These are phyloP conservation scores for Pteropus alecto DNA, from an alignment of 2,113 vertebrate species.

Conservation along the genomic window DNA sequence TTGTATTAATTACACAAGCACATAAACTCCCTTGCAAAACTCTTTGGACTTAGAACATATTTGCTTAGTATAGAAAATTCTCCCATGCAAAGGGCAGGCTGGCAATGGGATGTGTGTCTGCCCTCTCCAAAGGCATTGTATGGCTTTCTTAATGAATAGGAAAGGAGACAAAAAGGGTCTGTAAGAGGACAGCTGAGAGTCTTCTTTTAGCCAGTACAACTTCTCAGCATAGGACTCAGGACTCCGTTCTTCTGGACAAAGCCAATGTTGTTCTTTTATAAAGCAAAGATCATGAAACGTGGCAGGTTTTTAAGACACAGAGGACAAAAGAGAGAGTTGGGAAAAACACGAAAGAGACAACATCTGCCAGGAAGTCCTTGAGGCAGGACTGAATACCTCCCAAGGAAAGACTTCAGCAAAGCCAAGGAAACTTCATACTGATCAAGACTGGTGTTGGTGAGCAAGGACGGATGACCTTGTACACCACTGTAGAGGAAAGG, in stretches of 20 bases:
- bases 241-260: slow-evolving; percentile 37
- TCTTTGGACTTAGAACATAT: slow-evolving; percentile 46
- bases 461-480: background rate
- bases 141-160: slow-evolving; percentile 29
- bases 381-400: slow-evolving; percentile 23
- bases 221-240: background rate
- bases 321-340: background rate
- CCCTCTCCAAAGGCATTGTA: background rate
- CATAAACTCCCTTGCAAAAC: background rate
- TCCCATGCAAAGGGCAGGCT: slow-evolving; percentile 7
- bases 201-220: background rate
- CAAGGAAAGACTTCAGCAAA: slow-evolving; percentile 21
- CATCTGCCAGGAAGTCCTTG: background rate
- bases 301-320: slow-evolving; percentile 30
- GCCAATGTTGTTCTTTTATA: slow-evolving; percentile 50
- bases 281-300: slow-evolving; percentile 38
- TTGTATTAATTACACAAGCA: background rate
- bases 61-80: background rate
- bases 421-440: background rate
- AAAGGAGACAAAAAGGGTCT: background rate
- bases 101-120: background rate
- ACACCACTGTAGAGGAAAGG: background rate
- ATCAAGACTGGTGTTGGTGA: background rate
- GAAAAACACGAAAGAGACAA: background rate
- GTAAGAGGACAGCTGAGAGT: slow-evolving; percentile 14